A percentile compares a stretch with the other conserved stretches of the same genome.
phyloP scores from a whole-genome alignment of 2,113 vertebrate genomes.

The Melanotaenia duboulayi region DNA sequence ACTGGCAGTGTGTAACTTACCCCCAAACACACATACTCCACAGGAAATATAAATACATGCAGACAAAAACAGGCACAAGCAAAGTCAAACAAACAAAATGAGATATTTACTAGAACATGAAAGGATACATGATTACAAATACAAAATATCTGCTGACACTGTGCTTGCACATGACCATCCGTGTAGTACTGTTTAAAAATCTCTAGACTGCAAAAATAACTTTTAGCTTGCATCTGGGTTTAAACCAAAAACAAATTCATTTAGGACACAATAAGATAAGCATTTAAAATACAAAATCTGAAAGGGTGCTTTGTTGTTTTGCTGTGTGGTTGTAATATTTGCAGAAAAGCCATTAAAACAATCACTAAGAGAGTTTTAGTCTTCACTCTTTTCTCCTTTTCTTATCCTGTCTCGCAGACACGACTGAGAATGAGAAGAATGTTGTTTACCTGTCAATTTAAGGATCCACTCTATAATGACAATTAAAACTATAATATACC shows the following conservation, averaged over 20 bases:
- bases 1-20: conserved; percentile 6
- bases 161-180: conserved; percentile 20
- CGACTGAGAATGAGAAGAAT: conserved; percentile 44
- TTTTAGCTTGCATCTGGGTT: conserved; percentile 46
- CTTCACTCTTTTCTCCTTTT: neutral
- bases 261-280: conserved; percentile 41
- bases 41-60: neutral
- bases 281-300: conserved; percentile 49
- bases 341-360: conserved; percentile 24
- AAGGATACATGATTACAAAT: conserved; percentile 7
- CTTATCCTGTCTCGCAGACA: neutral
- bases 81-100: conserved; percentile 25
- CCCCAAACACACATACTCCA: conserved; percentile 13
- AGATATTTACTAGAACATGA: conserved; percentile 13
- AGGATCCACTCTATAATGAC: conserved; percentile 43
- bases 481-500: conserved; percentile 52
- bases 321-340: conserved; percentile 23
- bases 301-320: conserved; percentile 41
- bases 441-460: conserved; percentile 68
- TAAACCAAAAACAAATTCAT: conserved; percentile 51
- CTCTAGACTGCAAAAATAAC: conserved; percentile 2
- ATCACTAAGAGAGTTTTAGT: conserved; percentile 11
- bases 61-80: conserved; percentile 14
- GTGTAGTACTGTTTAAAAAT: conserved; percentile 25
- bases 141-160: conserved; percentile 11